Base-by-base conservation (phyloP, 2,113 vertebrate genomes). In the Tringa solitaria region DNA sequence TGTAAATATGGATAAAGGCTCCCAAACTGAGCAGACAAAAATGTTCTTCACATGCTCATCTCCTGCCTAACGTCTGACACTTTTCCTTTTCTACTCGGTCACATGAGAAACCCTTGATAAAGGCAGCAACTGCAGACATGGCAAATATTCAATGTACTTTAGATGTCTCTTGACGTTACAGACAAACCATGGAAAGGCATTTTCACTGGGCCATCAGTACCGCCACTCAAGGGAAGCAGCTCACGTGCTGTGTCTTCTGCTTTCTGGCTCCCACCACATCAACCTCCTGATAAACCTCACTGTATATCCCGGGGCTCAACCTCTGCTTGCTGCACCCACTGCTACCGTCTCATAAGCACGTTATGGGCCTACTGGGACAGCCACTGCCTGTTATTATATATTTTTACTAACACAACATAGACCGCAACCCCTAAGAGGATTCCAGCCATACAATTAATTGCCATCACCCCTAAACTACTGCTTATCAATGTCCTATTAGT, bases 401-500 rank as follows among this genome's bases (percentile, higher is more conserved):
- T 72, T 77, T 70, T 20, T n/a, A 65, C 61, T 61, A 61, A 69
- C 20, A 39, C 77, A 28, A 14, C 4, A 2, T 8, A 37, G 54
- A 14, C 50, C 53, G 57, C 73, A 68, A 75, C 9, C 50, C 76
- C 86, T 23, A 22, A 90, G 32, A 87, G 61, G n/a, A 84, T 74
- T 84, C 77, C 80, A 89, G 76, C 78, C 87, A 90, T 7, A 84
- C 53, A 79, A 94, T 48, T 65, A 84, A 95, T 79, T 81, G 54
- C 64, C 72, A 86, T 30, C 64, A 72, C 68, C 48, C 79, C 64
- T 74, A 39, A 84, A 86, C 39, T 59, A 37, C 59, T 45, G 27
- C 59, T 92, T 83, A 68, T 91, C 88, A 90, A 56, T 73, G 45
- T 79, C 73, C 23, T 59, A 51, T 50, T 68, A 78, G 59, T 20